Evolutionary conservation across 2,888 invertebrate genomes (phyloP).

Genomic region (Drosophila mimetica): DNA sequence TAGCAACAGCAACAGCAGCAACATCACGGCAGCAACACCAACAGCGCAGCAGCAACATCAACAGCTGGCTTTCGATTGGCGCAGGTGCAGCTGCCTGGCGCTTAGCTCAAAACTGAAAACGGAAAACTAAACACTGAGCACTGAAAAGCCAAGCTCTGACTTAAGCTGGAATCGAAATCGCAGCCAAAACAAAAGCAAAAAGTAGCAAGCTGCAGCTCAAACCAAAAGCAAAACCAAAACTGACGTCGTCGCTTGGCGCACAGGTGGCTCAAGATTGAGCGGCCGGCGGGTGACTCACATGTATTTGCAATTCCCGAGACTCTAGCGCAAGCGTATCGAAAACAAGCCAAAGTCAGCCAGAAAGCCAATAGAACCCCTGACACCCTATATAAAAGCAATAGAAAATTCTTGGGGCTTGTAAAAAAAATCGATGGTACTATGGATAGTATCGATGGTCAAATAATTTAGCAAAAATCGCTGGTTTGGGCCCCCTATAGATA

Average conservation of each 20-base stretch:
- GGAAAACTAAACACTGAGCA: constrained; percentile 7
- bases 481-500: no score
- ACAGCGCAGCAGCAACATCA: constrained; percentile 24
- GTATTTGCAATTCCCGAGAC: constrained; percentile 10
- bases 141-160: constrained; percentile 19
- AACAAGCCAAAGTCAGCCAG: constrained; percentile 13
- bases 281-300: constrained; percentile 41
- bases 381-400: neutral
- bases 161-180: constrained; percentile 22
- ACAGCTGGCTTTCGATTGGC: constrained; percentile 73
- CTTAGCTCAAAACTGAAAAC: constrained; percentile 52
- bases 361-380: neutral
- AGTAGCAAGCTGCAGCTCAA: constrained; percentile 17
- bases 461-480: no score
- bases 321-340: constrained; percentile 31
- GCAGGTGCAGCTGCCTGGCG: constrained; percentile 77
- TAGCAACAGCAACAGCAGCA: constrained; percentile 40
- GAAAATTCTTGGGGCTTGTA: no score
- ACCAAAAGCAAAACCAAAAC: constrained; percentile 26
- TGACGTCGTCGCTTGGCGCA: constrained; percentile 46
- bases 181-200: constrained; percentile 6
- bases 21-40: constrained; percentile 53
- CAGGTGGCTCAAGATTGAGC: constrained; percentile 47
- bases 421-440: no score
- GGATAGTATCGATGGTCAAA: no score